Base-by-base conservation (phyloP, 1,140 invertebrate species). In the Lutraria rhynchaena region DNA sequence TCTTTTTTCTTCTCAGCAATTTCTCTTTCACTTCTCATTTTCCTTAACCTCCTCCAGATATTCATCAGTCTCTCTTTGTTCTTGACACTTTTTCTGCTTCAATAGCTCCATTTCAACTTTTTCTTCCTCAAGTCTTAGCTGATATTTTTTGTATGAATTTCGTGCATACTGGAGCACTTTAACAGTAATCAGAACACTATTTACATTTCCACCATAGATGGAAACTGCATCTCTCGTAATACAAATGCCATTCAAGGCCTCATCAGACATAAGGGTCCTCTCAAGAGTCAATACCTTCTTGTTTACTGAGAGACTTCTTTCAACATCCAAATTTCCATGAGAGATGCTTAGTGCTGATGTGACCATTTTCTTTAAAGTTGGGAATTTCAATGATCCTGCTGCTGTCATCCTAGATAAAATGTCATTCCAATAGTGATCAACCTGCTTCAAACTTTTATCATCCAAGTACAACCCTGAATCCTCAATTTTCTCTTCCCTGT, bases 311-410 rank as follows among this genome's bases (percentile, higher is more conserved):
- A 85, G 78, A 19, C 58, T 53, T 69, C 85, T 69, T 71, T 86
- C 82, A 44, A 86, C 78, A 75, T 87, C 82, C 22, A 71, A 73
- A 82, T 82, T 86, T 49, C 80, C 82, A 71, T 84, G 74, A 31
- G 74, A 44, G 9, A 86, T 24, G 15, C 51, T 74, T 53, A 82
- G 57, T 41, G 35, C 35, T 31, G 51, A 67, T 55, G 78, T 82
- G 2, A 86, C 78, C n/a, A 84, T 29, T 53, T 74, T 58, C 1
- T 22, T n/a, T n/a, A 87, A 35, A 29, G n/a, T 35, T 69, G 63
- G 58, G 33, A 31, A 78, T 46, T 78, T 78, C 1, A 63, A 74
- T 24, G 49, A 84, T 55, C 65, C 41, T 49, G 1, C 27, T n/a
- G 37, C 44, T 27, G 44, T 51, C 19, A 49, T 78, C 22, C 22